Conservation (phyloP, 2,113 vertebrate genomes). For the Takifugu flavidus region DNA sequence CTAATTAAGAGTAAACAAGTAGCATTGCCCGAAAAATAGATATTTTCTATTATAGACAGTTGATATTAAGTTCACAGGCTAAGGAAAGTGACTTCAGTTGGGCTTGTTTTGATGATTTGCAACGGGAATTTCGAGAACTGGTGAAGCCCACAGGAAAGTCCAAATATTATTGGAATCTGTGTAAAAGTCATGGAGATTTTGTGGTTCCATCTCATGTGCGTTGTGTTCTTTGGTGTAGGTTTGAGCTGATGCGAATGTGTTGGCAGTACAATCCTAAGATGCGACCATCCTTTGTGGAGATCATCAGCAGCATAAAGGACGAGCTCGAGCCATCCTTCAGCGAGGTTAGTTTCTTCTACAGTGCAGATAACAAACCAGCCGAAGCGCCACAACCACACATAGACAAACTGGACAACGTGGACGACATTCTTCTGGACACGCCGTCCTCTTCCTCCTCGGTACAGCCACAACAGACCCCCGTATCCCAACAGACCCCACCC, state of each 20-base stretch:
- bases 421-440: conserved; percentile 85
- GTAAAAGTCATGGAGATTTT: too few relatives aligned
- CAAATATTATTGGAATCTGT: too few relatives aligned
- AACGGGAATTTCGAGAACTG: too few relatives aligned
- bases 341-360: conserved; percentile 96
- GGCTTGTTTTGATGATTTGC: too few relatives aligned
- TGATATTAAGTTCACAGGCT: too few relatives aligned
- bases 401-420: conserved; percentile 86
- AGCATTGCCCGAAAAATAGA: too few relatives aligned
- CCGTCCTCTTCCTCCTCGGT: conserved; percentile 21
- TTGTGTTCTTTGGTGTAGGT: conserved; percentile 70
- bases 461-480: conserved; percentile 37
- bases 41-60: too few relatives aligned
- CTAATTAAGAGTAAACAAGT: too few relatives aligned
- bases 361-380: conserved; percentile 89
- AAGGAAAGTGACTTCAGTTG: too few relatives aligned
- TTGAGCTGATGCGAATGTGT: conserved; percentile 96
- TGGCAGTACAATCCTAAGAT: conserved; percentile 99
- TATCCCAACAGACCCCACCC: conserved; percentile 46
- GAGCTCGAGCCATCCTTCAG: conserved; percentile 88
- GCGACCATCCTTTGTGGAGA: conserved; percentile 93
- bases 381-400: conserved; percentile 84
- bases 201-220: neutral
- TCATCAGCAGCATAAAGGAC: conserved; percentile 91
- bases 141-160: too few relatives aligned